These are phyloP conservation scores for Cerastis leucographa DNA, from an alignment of 2,888 invertebrate species.

Conservation along the genomic window DNA sequence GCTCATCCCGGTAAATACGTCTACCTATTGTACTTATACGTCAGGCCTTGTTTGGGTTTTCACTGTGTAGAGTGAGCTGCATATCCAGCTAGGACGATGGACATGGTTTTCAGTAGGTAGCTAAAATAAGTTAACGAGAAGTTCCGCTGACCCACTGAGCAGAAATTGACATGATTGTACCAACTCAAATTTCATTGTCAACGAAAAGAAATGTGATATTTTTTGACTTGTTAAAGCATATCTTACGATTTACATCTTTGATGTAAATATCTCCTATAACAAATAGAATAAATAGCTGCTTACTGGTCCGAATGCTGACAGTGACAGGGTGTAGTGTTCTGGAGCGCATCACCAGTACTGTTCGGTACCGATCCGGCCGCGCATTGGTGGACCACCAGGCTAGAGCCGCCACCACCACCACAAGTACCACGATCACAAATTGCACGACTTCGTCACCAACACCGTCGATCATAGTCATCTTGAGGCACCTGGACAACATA, in stretches of 20 bases:
- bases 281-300: constrained; percentile 15
- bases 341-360: constrained; percentile 92
- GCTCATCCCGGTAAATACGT: too few relatives aligned
- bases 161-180: neutral
- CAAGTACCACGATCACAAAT: constrained; percentile 91
- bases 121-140: neutral
- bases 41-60: too few relatives aligned
- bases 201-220: neutral
- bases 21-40: too few relatives aligned
- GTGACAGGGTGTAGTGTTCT: constrained; percentile 83
- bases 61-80: neutral
- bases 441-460: constrained; percentile 96
- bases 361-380: constrained; percentile 92
- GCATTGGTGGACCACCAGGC: constrained; percentile 95
- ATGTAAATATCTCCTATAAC: neutral
- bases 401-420: constrained; percentile 91
- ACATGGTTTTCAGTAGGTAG: neutral
- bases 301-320: constrained; percentile 83
- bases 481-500: constrained; percentile 70
- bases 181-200: neutral
- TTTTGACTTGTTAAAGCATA: neutral
- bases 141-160: neutral
- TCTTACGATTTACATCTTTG: neutral
- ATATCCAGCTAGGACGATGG: neutral
- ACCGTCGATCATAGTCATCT: constrained; percentile 95